Evolutionary conservation across 2,888 invertebrate genomes (phyloP), one percentile per base, ranked within the genome.

Genomic region (Cephus rjabovi): DNA sequence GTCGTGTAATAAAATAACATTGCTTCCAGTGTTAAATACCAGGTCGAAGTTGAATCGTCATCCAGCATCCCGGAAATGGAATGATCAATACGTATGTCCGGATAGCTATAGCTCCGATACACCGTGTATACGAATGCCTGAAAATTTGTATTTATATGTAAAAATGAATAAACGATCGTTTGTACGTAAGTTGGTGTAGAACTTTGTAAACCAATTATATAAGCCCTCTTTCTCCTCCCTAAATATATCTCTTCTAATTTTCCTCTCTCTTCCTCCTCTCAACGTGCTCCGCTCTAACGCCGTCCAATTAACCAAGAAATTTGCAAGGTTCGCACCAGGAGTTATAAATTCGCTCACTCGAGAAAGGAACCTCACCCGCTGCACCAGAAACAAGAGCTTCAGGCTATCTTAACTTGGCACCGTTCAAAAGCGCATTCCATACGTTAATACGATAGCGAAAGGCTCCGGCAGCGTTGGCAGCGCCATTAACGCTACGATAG

Each of bases 291-390:
- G 80, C 81, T 81, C 84, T 82, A 84, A 82, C 80, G 82, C 82
- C 81, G 80, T 34, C 79, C 81, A 83, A 85, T 82, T 82, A 83
- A 84, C 79, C 79, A 75, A 79, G 79, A 82, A 83, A 84, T 83
- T 82, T 80, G 82, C 82, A 82, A 82, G 76, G 33, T 31, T 71
- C 71, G 71, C 71, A 6, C 33, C 33, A 23, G 33, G 31, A 71
- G 71, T 71, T 71, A 34, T 71, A 71, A 71, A 71, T 71, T 71
- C 23, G 56, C 56, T 56, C 56, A 9, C 56, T 56, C 56, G 56
- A 56, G 56, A 56, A 56, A 23, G 23, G 56, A 56, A 9, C 56
- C 56, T 56, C 56, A 23, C 9, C 56, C 15, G 23, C 56, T 56
- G 56, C 56, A 56, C 56, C 56, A 56, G 56, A 56, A 56, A 56